Conservation (phyloP, 2,888 invertebrate genomes). For the Malacosoma neustria region DNA sequence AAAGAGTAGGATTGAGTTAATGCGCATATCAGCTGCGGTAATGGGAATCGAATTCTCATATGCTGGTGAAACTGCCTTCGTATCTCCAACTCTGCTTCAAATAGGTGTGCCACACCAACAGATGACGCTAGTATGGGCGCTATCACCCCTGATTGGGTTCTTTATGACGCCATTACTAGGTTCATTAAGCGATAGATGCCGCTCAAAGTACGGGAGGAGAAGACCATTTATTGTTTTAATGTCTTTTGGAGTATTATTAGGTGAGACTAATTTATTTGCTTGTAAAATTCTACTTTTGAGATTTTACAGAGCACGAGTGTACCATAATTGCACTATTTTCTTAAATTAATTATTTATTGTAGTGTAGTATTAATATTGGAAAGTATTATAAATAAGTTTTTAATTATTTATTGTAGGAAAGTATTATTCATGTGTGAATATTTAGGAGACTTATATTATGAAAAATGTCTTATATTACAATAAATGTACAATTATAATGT, state of each 20-base stretch:
- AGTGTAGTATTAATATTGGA: too few relatives aligned
- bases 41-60: conserved; percentile 99
- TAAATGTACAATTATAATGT: too few relatives aligned
- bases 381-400: too few relatives aligned
- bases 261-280: conserved; percentile 55
- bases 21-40: conserved; percentile 93
- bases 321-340: too few relatives aligned
- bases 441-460: too few relatives aligned
- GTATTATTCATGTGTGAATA: too few relatives aligned
- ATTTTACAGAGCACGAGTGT: too few relatives aligned
- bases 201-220: conserved; percentile 85
- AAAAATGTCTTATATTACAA: too few relatives aligned
- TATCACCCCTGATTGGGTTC: conserved; percentile 95
- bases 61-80: conserved; percentile 97
- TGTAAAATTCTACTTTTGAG: too few relatives aligned
- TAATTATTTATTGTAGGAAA: too few relatives aligned
- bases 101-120: conserved; percentile 94
- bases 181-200: conserved; percentile 93
- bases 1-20: conserved; percentile 86
- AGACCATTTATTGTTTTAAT: conserved; percentile 93
- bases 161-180: conserved; percentile 95
- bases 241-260: conserved; percentile 91
- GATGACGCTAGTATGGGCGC: conserved; percentile 97
- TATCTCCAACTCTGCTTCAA: conserved; percentile 93
- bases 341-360: too few relatives aligned